Evolutionary conservation across 1,140 invertebrate species (phyloP).

Genomic region (Phenacoccus solenopsis): DNA sequence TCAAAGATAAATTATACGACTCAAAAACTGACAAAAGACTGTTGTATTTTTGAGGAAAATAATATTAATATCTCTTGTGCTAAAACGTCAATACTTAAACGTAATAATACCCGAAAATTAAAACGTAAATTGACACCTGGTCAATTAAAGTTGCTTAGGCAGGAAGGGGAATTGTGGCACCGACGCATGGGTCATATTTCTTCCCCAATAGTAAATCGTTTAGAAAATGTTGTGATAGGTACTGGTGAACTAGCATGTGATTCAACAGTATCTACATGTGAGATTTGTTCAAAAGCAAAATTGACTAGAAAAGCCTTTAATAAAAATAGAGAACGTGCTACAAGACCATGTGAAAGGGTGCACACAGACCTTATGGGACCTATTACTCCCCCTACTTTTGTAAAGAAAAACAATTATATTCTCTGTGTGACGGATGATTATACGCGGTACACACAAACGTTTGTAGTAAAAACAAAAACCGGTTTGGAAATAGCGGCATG

Average conservation of each 20-base stretch:
- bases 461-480: background rate
- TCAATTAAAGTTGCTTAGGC: background rate
- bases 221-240: background rate
- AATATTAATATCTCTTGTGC: background rate
- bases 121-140: background rate
- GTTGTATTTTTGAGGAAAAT: too few relatives aligned
- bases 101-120: background rate
- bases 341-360: background rate
- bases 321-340: constrained; percentile 3
- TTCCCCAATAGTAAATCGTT: background rate
- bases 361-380: constrained; percentile 7
- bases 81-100: background rate
- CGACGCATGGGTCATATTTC: background rate
- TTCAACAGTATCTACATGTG: background rate
- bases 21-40: background rate
- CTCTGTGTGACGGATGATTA: background rate
- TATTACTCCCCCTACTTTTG: background rate
- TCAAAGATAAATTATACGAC: background rate
- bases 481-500: background rate
- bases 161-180: background rate
- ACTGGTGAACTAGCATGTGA: background rate
- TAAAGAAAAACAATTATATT: background rate
- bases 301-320: background rate
- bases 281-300: background rate
- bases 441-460: background rate